Evolutionary conservation across 2,113 vertebrate genomes (phyloP).

Genomic region (Melierax canorus): DNA sequence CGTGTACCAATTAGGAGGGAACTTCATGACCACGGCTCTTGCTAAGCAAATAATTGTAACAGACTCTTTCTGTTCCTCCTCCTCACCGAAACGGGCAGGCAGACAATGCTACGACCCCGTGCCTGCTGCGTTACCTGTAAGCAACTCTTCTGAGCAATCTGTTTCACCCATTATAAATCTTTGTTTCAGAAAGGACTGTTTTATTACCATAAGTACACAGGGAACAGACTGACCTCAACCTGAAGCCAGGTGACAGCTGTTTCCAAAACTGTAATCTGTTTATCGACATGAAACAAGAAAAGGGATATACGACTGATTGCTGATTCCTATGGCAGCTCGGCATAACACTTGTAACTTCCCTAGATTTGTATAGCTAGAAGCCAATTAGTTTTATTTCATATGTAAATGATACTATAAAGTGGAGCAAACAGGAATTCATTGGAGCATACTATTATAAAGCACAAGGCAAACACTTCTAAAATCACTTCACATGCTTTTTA

Average conservation of each 20-base stretch:
- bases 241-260: conserved; percentile 75
- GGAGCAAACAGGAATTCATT: conserved; percentile 6
- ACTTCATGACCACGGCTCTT: rapidly evolving
- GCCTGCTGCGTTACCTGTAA: neutral
- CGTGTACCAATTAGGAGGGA: neutral
- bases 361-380: neutral
- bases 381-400: conserved; percentile 60
- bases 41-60: neutral
- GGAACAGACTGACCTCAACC: conserved; percentile 65
- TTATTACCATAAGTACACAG: neutral
- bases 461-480: conserved; percentile 14
- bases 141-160: neutral
- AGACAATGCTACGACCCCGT: neutral
- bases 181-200: conserved; percentile 12
- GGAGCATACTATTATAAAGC: neutral
- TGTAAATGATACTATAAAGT: conserved; percentile 54
- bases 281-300: conserved; percentile 5
- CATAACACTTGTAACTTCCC: neutral
- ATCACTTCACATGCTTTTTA: conserved; percentile 56
- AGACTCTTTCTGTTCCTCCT: neutral
- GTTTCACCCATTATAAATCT: neutral
- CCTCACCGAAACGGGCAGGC: neutral
- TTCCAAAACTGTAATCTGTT: conserved; percentile 42
- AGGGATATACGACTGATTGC: conserved; percentile 16
- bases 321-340: neutral